Evolutionary conservation across 2,113 vertebrate genomes (phyloP).

Genomic region (Syngnathoides biaculeatus): DNA sequence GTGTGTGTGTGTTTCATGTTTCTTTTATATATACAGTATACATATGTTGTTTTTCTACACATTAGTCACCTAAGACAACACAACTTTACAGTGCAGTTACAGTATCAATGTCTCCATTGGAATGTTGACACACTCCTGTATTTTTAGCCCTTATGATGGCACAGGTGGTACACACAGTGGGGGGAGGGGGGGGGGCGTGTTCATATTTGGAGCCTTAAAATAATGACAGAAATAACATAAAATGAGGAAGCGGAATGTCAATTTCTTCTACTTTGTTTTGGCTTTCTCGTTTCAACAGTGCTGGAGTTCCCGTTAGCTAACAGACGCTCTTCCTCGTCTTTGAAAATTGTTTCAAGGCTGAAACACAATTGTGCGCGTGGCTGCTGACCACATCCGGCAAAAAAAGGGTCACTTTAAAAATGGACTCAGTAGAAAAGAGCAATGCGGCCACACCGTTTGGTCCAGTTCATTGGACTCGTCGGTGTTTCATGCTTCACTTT

Average conservation of each 20-base stretch:
- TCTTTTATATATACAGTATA: no score
- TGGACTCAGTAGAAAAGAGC: not conserved
- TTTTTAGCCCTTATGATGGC: conserved; percentile 68
- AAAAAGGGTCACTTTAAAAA: not conserved
- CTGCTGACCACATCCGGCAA: not conserved
- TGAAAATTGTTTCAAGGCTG: not conserved
- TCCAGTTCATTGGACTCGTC: not conserved
- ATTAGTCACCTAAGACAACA: conserved; percentile 36
- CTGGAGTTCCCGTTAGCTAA: not conserved
- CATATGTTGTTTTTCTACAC: conserved; percentile 19
- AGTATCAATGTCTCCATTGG: conserved; percentile 68
- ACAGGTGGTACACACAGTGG: conserved; percentile 20
- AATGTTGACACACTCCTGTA: conserved; percentile 66
- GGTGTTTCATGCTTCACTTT: no score
- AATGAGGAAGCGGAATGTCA: conserved; percentile 36
- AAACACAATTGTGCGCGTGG: not conserved
- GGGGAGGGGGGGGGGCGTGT: conserved; percentile 10
- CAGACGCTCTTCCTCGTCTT: not conserved
- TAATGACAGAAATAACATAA: conserved; percentile 14
- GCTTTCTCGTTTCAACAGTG: no score
- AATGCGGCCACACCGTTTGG: not conserved
- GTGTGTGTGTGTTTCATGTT: no score
- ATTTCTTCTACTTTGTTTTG: not conserved
- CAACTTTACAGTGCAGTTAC: conserved; percentile 58
- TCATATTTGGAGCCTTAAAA: conserved; percentile 8